Evolutionary conservation across 2,113 vertebrate genomes (phyloP).

Genomic region (Sapajus apella): DNA sequence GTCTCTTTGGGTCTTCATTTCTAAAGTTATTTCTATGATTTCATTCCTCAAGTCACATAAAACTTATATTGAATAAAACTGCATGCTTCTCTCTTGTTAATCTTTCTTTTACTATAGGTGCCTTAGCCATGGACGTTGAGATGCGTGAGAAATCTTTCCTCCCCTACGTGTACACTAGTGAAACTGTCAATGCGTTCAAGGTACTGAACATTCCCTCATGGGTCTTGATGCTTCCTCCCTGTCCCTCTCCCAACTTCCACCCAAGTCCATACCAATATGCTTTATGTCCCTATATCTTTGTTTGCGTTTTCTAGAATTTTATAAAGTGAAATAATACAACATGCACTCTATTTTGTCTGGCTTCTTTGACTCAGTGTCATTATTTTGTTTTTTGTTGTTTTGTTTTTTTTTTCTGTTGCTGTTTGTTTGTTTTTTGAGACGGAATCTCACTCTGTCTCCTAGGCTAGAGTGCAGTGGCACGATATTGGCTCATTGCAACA

Average conservation of each 20-base stretch:
- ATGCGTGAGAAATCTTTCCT: background rate
- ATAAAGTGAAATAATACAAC: background rate
- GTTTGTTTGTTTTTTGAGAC: too few relatives aligned
- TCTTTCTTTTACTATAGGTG: background rate
- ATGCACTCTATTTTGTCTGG: background rate
- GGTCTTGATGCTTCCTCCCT: background rate
- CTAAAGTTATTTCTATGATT: background rate
- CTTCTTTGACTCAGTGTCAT: background rate
- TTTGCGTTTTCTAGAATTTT: background rate
- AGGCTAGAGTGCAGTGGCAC: too few relatives aligned
- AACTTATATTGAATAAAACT: background rate
- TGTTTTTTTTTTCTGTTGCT: too few relatives aligned
- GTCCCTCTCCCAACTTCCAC: background rate
- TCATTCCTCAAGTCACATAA: too few relatives aligned
- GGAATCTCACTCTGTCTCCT: too few relatives aligned
- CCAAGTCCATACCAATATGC: background rate
- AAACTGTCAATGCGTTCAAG: background rate
- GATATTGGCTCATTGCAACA: too few relatives aligned
- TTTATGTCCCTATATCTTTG: background rate
- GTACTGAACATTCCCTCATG: rapidly evolving
- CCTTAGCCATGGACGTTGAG: too few relatives aligned
- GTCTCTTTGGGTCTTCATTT: background rate
- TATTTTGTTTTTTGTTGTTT: background rate
- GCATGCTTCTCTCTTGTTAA: background rate
- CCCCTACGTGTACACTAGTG: too few relatives aligned